Evolutionary conservation across 2,113 vertebrate genomes (phyloP).

Genomic region (Halcyon malimbica): DNA sequence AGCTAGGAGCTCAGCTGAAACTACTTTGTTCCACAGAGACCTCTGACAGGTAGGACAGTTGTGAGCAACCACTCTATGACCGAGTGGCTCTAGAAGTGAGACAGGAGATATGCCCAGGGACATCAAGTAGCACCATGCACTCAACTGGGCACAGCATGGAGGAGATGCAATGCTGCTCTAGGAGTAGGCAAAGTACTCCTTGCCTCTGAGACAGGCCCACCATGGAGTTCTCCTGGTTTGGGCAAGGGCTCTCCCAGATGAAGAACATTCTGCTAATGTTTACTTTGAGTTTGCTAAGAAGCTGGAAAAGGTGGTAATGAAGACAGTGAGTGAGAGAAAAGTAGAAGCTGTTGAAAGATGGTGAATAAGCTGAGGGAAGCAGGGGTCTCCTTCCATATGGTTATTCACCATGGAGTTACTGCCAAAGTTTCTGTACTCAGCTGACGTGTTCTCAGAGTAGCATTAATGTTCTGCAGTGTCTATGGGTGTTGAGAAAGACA

Average conservation of each 20-base stretch:
- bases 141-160: background rate
- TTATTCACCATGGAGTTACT: background rate
- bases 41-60: too few species aligned
- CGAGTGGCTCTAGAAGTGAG: background rate
- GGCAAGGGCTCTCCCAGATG: background rate
- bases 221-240: background rate
- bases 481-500: background rate
- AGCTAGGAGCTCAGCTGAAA: background rate
- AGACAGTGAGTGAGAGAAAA: background rate
- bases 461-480: background rate
- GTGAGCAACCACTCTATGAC: background rate
- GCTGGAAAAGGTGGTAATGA: background rate
- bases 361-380: background rate
- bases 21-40: background rate
- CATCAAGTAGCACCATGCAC: fast-evolving
- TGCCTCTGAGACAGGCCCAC: too few species aligned
- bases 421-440: background rate
- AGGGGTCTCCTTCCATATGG: fast-evolving
- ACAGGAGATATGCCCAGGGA: background rate
- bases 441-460: background rate
- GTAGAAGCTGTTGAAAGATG: background rate
- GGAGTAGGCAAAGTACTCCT: background rate
- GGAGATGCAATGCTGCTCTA: background rate
- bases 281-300: background rate
- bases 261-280: background rate